Evolutionary conservation across 1,140 invertebrate species (phyloP), one percentile per base, ranked within the genome.

Genomic region (Trichogramma pretiosum): DNA sequence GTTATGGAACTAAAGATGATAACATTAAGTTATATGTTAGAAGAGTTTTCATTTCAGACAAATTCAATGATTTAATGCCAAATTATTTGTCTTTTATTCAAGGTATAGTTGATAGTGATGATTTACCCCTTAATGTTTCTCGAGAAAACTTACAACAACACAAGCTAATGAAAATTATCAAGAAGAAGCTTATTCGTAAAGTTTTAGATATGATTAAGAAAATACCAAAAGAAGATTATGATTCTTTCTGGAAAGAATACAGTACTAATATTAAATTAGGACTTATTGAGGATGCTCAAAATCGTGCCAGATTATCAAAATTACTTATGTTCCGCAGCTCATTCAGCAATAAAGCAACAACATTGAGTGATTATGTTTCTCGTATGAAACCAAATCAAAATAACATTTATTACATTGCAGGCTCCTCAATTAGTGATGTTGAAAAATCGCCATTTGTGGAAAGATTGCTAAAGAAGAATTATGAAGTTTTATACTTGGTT

Each of bases 11-110:
- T 48, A 88, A 89, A 55, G 84, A 84, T 2, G 93, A 98, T 64
- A 89, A 94, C 65, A 97, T 98, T 57, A 98, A 97, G 74, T 73
- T 97, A 26, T 99, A 93, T 64, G 95, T 99, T 11, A 79, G 95
- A 53, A 77, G 96, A 48, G 95, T 99, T 13, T 99, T 99, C 70
- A 99, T 99, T 67, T 99, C 95, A 13, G 96, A 99, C 60, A 93
- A 99, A 74, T 98, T 99, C 74, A 93, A 93, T 63, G 96, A 99
- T 62, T 93, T 99, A 85, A 92, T 99, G 84, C 97, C 97, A 39
- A 97, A 93, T 67, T 99, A 98, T 65, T 75, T 99, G 50, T 85
- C 77, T 39, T 99, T 99, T 65, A 80, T 97, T 42, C 81, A 86
- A 55, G 97, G 97, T 60, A 87, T 99, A 50, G 96, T 99, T 21